These are phyloP conservation scores for Lepidurus packardi DNA, from an alignment of 1,140 invertebrate species.

Conservation along the genomic window DNA sequence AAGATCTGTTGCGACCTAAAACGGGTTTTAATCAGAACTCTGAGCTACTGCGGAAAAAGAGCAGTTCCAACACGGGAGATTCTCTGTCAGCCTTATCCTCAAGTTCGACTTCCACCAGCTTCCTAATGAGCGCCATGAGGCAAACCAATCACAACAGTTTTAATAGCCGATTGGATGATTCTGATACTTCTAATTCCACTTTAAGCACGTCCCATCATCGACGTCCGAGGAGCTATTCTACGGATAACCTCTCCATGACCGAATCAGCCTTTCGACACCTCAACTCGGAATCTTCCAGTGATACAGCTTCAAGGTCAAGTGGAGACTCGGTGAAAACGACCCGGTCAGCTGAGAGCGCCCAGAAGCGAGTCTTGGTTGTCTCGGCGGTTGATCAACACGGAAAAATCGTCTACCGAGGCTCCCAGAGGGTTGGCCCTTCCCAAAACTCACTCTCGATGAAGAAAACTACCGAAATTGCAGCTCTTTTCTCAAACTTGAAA, in stretches of 20 bases:
- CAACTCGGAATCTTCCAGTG: constrained; percentile 32
- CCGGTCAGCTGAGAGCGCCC: constrained; percentile 3
- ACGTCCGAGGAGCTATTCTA: not conserved
- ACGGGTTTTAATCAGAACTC: not conserved
- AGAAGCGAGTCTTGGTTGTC: constrained; percentile 49
- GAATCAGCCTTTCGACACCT: not conserved
- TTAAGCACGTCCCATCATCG: not conserved
- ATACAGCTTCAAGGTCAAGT: constrained; percentile 30
- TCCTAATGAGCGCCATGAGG: not conserved
- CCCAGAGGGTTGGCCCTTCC: constrained; percentile 25
- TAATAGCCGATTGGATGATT: not conserved
- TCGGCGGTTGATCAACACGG: constrained; percentile 53
- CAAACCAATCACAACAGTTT: constrained; percentile 10
- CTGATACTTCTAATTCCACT: not conserved
- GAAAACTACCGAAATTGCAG: constrained; percentile 79
- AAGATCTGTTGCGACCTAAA: not conserved
- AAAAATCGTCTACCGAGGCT: constrained; percentile 42
- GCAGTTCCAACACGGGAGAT: not conserved
- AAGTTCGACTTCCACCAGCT: not conserved
- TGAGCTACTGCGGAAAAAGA: constrained; percentile 1
- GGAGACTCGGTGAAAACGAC: constrained; percentile 2
- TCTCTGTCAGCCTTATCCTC: not conserved
- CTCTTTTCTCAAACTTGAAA: constrained; percentile 68
- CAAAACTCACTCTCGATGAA: constrained; percentile 58
- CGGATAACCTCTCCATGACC: not conserved